phyloP scores from a whole-genome alignment of 1,140 invertebrate genomes.

The Papilio xuthus region DNA sequence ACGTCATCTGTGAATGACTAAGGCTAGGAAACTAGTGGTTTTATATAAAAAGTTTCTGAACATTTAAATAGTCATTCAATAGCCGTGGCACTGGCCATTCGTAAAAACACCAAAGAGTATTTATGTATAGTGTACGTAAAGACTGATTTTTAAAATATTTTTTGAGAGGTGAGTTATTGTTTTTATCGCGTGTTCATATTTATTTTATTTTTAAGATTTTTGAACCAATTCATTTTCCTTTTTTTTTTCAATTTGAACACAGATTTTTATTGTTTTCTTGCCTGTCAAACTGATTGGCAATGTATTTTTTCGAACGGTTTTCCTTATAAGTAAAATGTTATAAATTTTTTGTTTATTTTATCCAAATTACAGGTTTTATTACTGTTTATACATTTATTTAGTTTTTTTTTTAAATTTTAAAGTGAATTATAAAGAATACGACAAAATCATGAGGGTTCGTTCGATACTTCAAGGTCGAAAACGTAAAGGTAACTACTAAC shows the following conservation, averaged over 20 bases:
- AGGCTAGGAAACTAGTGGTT: neutral
- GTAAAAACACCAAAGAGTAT: slow-evolving; percentile 25
- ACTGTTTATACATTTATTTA: neutral
- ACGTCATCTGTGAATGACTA: slow-evolving; percentile 34
- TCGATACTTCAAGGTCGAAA: neutral
- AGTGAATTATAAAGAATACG: neutral
- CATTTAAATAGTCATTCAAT: neutral
- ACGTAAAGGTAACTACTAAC: neutral
- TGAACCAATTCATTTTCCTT: neutral
- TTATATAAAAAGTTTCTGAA: slow-evolving; percentile 7
- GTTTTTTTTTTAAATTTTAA: neutral
- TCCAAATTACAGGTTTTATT: neutral
- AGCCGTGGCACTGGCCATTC: neutral
- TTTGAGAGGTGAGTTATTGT: neutral
- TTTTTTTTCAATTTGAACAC: neutral
- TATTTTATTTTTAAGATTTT: neutral
- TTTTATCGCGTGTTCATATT: neutral
- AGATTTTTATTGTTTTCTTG: neutral
- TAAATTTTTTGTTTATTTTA: neutral
- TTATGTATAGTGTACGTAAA: neutral
- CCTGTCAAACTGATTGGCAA: neutral
- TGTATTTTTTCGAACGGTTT: neutral
- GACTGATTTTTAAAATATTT: slow-evolving; percentile 11
- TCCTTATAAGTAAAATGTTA: neutral
- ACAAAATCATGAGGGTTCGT: neutral